phyloP scores from a whole-genome alignment of 1,140 invertebrate genomes.

The Drosophila neocordata region DNA sequence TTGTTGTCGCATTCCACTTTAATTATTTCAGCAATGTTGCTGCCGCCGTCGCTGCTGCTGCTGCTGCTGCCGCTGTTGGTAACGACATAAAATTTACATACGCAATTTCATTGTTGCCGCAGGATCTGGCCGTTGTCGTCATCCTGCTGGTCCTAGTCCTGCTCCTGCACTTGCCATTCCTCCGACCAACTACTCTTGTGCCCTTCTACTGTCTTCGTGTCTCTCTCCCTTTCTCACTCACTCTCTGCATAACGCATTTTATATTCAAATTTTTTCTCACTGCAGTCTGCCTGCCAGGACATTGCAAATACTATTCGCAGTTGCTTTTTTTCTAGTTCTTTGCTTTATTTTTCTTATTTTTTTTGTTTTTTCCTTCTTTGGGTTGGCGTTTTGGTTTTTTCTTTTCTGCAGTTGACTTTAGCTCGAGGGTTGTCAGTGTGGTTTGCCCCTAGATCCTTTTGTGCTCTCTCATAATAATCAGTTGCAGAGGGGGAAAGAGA shows the following conservation, averaged over 20 bases:
- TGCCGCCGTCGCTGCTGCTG: slow-evolving; percentile 54
- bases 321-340: slow-evolving; percentile 40
- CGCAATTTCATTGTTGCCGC: slow-evolving; percentile 80
- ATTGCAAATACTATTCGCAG: slow-evolving; percentile 58
- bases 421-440: slow-evolving; percentile 26
- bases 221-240: no score
- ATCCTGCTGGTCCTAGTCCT: slow-evolving; percentile 32
- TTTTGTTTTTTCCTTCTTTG: slow-evolving; percentile 21
- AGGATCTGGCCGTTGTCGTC: slow-evolving; percentile 62
- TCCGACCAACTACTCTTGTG: neutral
- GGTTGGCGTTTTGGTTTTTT: slow-evolving; percentile 11
- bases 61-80: slow-evolving; percentile 62
- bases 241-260: slow-evolving; percentile 70
- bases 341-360: slow-evolving; percentile 39
- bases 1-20: slow-evolving; percentile 70
- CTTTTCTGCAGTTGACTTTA: slow-evolving; percentile 39
- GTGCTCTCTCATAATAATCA: slow-evolving; percentile 67
- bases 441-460: slow-evolving; percentile 4
- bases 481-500: slow-evolving; percentile 43
- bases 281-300: slow-evolving; percentile 60
- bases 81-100: slow-evolving; percentile 81
- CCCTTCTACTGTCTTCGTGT: slow-evolving; percentile 12
- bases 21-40: slow-evolving; percentile 77
- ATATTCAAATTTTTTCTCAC: slow-evolving; percentile 74
- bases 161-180: slow-evolving; percentile 9